Evolutionary conservation across 2,888 invertebrate species (phyloP), one percentile per base, ranked within the genome.

Genomic region (Eledona agricola): DNA sequence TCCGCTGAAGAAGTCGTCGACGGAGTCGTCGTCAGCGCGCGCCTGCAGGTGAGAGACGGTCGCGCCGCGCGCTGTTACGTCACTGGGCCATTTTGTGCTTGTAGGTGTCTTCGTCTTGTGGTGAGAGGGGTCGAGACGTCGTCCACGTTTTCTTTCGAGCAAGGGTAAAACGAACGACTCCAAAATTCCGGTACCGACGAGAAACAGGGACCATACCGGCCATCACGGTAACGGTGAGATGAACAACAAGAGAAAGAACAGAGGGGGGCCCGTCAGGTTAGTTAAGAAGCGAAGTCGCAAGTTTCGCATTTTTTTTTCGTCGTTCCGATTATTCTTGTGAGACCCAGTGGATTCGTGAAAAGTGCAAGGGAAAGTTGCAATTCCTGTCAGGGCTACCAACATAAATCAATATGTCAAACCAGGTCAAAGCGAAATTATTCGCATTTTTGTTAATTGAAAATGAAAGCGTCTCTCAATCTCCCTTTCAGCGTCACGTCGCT

Each of bases 161-260:
- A 55, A 15, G n/a, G 42, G 47, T 59, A 26, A 42, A 29, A 28
- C 50, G 53, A 55, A 59, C 52, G 57, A 53, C 55, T 78, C 83
- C 88, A 88, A 88, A 87, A 88, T 88, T 88, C 88, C 88, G 87
- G 88, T 88, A 86, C 87, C 88, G 79, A 88, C 87, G 84, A 86
- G 83, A 81, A 87, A 85, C 82, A 84, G 83, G 83, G 86, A 87
- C 82, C 83, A 85, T 84, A 86, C 87, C 86, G 85, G 84, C 81
- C 84, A 81, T 85, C 85, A 82, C 86, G 86, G 83, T 83, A 81
- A 73, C 75, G 78, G 78, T 73, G 77, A 84, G 32, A 50, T 40
- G 50, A 90, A 88, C 77, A 89, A 84, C 78, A 90, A 90, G 81
- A 86, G 88, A 79, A 91, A 90, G 83, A 89, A 85, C 81, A 88